Evolutionary conservation across 2,113 vertebrate species (phyloP).

Genomic region (Callorhinus ursinus): DNA sequence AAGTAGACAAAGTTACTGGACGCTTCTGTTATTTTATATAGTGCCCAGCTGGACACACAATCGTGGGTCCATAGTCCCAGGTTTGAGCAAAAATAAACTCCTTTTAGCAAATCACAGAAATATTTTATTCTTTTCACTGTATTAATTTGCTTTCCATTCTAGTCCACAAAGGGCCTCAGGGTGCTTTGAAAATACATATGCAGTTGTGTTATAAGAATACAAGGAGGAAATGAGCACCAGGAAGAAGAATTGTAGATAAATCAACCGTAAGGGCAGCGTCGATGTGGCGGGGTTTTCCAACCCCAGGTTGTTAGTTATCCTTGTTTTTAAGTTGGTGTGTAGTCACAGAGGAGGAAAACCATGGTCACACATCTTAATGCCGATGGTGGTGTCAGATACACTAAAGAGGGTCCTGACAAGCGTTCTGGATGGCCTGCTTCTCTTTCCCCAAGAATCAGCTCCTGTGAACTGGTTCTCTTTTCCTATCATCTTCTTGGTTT

Average conservation of each 20-base stretch:
- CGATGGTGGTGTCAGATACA: not conserved
- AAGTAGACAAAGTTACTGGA: not conserved
- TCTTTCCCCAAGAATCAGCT: not conserved
- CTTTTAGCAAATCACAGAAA: not conserved
- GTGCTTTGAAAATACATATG: not conserved
- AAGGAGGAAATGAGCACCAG: not conserved
- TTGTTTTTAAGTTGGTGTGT: not conserved
- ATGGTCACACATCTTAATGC: fast-evolving
- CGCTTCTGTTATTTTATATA: not conserved
- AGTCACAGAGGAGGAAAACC: not conserved
- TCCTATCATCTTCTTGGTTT: not conserved
- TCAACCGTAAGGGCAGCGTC: fast-evolving
- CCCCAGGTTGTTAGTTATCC: not conserved
- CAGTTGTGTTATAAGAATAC: not conserved
- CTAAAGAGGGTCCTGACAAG: not conserved
- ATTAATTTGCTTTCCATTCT: not conserved
- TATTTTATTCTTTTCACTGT: not conserved
- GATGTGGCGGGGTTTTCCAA: fast-evolving
- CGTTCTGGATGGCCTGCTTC: not conserved
- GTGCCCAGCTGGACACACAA: no score
- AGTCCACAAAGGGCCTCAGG: not conserved
- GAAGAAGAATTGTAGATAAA: no score
- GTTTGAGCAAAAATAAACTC: not conserved
- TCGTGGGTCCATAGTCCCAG: fast-evolving
- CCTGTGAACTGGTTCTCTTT: not conserved